Evolutionary conservation across 2,797 vertebrate genomes (phyloP).

Genomic region (Xiphorhynchus erythropygius): DNA sequence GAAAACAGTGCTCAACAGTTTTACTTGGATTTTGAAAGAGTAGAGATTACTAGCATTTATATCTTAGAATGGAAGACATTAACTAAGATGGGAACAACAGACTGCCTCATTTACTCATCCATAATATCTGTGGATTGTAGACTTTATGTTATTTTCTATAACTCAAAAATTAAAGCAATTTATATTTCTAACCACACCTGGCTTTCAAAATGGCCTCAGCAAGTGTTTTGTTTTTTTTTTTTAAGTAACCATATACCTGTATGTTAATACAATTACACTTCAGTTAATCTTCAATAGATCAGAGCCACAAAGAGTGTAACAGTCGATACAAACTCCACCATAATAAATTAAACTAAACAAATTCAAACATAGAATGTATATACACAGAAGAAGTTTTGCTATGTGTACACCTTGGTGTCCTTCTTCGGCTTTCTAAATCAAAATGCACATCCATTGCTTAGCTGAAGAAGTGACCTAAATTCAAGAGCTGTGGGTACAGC

Average conservation of each 20-base stretch:
- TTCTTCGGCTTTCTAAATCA: not conserved
- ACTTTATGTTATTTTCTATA: not conserved
- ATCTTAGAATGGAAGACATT: not conserved
- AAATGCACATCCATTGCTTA: not conserved
- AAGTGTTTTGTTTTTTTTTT: not conserved
- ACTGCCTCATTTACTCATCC: not conserved
- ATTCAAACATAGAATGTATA: not conserved
- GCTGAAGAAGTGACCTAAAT: not conserved
- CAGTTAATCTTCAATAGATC: not conserved
- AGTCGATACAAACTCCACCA: not conserved
- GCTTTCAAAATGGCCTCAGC: not conserved
- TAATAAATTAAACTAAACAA: not conserved
- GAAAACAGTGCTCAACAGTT: not conserved
- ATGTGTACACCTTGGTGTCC: not conserved
- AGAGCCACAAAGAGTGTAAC: not conserved
- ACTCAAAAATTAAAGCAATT: not conserved
- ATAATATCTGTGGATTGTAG: not conserved
- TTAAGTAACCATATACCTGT: not conserved
- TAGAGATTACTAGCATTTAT: not conserved
- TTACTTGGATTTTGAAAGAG: not conserved
- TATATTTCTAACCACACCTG: not conserved
- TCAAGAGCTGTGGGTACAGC: not conserved
- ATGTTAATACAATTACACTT: not conserved
- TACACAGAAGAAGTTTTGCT: not conserved
- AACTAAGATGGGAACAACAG: not conserved